Evolutionary conservation across 2,888 invertebrate genomes (phyloP).

Genomic region (Drosophila trichaetosa): DNA sequence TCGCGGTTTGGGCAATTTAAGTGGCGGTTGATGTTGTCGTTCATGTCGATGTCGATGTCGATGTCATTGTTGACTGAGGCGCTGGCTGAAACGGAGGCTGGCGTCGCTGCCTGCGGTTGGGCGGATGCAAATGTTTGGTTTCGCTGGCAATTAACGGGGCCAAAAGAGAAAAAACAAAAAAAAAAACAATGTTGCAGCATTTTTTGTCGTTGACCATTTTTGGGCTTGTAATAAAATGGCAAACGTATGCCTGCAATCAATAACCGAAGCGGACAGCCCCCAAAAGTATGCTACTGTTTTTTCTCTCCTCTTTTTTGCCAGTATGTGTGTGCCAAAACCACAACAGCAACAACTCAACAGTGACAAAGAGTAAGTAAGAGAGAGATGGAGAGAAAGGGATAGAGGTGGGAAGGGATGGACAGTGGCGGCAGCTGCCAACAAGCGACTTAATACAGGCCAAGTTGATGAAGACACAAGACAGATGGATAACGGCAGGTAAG

Average conservation of each 20-base stretch:
- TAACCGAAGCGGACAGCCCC: constrained; percentile 61
- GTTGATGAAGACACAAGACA: constrained; percentile 79
- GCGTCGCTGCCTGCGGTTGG: constrained; percentile 56
- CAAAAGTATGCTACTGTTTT: constrained; percentile 45
- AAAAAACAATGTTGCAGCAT: constrained; percentile 43
- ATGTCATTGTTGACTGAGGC: constrained; percentile 11
- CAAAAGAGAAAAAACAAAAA: constrained; percentile 19
- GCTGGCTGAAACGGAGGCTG: constrained; percentile 29
- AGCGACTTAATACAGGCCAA: constrained; percentile 77
- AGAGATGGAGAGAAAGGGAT: neutral
- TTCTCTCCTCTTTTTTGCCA: constrained; percentile 4
- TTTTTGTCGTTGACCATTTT: constrained; percentile 53
- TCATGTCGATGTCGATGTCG: constrained; percentile 54
- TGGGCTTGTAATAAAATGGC: constrained; percentile 74
- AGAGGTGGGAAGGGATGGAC: neutral
- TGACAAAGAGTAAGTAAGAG: constrained; percentile 29
- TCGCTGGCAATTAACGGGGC: constrained; percentile 76
- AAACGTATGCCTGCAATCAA: constrained; percentile 77
- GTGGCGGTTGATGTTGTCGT: constrained; percentile 76
- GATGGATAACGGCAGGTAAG: constrained; percentile 78
- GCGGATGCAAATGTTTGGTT: constrained; percentile 79
- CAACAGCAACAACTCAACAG: constrained; percentile 31
- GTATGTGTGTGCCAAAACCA: constrained; percentile 24
- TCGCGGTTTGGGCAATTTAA: constrained; percentile 81
- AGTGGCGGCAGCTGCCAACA: constrained; percentile 53